A percentile compares a stretch with the other conserved stretches of the same genome.
These are phyloP conservation scores for Alcedo atthis DNA, from an alignment of 2,797 vertebrate genomes.

Conservation along the genomic window DNA sequence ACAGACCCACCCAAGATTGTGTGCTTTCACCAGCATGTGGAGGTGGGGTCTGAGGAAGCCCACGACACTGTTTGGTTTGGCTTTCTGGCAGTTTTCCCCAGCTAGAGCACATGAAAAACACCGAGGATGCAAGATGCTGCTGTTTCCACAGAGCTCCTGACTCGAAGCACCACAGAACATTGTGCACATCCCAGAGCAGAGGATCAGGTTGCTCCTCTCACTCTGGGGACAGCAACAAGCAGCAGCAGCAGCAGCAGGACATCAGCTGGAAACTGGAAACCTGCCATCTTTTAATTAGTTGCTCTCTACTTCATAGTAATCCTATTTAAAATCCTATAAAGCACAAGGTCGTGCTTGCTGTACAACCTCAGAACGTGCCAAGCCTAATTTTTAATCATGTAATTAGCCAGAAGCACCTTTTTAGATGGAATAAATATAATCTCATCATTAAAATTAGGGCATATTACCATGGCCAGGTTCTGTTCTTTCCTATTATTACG, in stretches of 20 bases:
- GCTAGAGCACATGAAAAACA: constrained; percentile 52
- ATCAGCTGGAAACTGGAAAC: constrained; percentile 56
- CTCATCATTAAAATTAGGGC: constrained; percentile 6
- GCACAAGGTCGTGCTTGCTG: constrained; percentile 11
- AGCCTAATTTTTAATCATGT: constrained; percentile 50
- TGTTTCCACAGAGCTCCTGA: constrained; percentile 62
- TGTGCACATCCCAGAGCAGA: constrained; percentile 59
- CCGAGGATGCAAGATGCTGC: constrained; percentile 52
- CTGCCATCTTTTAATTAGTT: constrained; percentile 67
- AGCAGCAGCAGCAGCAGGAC: constrained; percentile 51
- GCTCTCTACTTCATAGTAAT: constrained; percentile 22
- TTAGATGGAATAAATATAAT: constrained; percentile 10
- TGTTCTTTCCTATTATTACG: constrained; percentile 23
- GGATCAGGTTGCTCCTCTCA: constrained; percentile 31
- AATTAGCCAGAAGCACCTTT: constrained; percentile 51
- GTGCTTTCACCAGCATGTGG: constrained; percentile 56
- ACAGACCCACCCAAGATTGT: constrained; percentile 55
- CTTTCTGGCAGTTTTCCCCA: constrained; percentile 56
- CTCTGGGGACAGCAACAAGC: constrained; percentile 50
- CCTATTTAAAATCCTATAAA: constrained; percentile 32
- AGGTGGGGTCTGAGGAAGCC: constrained; percentile 65
- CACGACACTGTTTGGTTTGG: constrained; percentile 80
- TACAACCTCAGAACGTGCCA: constrained; percentile 36
- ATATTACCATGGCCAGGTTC: background rate
- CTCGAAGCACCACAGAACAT: constrained; percentile 66